Evolutionary conservation across 1,140 invertebrate species (phyloP), one percentile per base, ranked within the genome.

Genomic region (Pseudomyrmex dendroicus): DNA sequence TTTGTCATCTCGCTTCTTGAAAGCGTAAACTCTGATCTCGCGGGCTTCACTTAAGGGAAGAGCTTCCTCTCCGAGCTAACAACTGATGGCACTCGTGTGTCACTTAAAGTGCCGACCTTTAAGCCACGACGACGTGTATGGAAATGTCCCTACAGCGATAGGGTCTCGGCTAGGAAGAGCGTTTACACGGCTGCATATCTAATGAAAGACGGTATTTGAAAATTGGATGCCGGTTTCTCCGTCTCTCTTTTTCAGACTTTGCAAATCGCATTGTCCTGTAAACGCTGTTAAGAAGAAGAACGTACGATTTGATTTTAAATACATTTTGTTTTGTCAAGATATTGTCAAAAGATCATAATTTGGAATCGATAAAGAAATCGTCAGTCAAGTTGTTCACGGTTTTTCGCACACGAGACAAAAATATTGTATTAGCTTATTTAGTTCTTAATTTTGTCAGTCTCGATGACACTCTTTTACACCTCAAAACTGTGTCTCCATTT

Each of bases 131-230:
- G 77, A 83, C 86, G 68, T 73, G 83, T 86, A 86, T 84, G 82
- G 73, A 77, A 73, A 70, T 61, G 63, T 54, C 84, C 54, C 82
- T 70, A 62, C 82, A 63, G 62, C 56, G 20, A 83, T 57, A 63
- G 50, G 72, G 68, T 80, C 64, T 72, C 73, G 50, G 52, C 35
- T 35, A 35, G 50, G 12, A 70, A 84, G 74, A 73, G 54, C 74
- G 85, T 82, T 87, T 87, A 78, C 85, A 64, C 63, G 86, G 63
- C 52, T 86, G 83, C 86, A 85, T 89, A 88, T 62, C 73, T 88
- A 88, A 88, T 86, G 78, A 50, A 63, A 70, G 61, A 86, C 82
- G 86, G 9, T 70, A 76, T 78, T 59, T 72, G 64, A 70, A 72
- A 84, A 66, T 57, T 82, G 25, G 22, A 2, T 5, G 17, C 50